phyloP scores from a whole-genome alignment of 2,888 invertebrate species.

The Pelosia muscerda region DNA sequence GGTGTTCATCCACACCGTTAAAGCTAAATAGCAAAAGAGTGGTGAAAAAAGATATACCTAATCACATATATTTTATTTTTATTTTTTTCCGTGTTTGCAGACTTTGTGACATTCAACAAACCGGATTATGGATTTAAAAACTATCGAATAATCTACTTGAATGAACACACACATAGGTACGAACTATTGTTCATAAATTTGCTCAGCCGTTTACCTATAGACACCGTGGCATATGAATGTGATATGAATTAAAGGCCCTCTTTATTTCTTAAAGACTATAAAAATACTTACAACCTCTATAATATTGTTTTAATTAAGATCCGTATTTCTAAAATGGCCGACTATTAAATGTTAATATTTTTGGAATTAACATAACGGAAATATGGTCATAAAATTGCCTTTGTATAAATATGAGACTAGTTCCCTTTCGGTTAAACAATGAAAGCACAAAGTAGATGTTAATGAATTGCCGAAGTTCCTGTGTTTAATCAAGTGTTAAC shows the following conservation, averaged over 20 bases:
- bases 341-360: not conserved
- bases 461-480: not conserved
- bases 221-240: too few species aligned
- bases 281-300: too few species aligned
- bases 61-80: not conserved
- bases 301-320: too few species aligned
- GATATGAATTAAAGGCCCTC: too few species aligned
- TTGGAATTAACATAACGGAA: not conserved
- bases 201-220: too few species aligned
- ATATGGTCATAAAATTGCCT: not conserved
- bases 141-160: too few species aligned
- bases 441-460: not conserved
- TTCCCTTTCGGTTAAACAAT: not conserved
- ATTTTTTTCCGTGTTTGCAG: not conserved
- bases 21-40: slow-evolving; percentile 15
- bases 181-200: too few species aligned
- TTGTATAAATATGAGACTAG: not conserved
- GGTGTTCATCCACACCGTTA: slow-evolving; percentile 25
- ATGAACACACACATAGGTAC: too few species aligned
- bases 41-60: too few species aligned
- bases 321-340: not conserved
- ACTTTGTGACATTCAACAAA: too few species aligned
- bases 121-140: too few species aligned
- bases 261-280: too few species aligned
- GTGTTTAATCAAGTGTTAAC: not conserved